phyloP scores from a whole-genome alignment of 2,113 vertebrate species.

The Potamarius usumacintae region DNA sequence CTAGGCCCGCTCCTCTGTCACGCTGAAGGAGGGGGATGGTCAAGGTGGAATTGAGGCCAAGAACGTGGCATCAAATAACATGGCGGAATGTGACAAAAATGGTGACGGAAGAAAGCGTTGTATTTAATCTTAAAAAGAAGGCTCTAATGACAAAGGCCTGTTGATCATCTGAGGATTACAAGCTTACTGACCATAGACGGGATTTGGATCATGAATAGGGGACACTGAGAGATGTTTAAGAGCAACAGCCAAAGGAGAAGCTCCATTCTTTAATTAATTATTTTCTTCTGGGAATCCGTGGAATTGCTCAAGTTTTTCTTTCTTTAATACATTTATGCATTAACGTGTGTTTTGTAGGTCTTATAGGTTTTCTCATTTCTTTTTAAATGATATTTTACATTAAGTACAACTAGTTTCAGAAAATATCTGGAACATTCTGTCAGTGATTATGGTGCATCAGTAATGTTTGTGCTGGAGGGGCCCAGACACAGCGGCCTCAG shows the following conservation, averaged over 20 bases:
- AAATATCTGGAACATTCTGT: slow-evolving; percentile 11
- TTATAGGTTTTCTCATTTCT: background rate
- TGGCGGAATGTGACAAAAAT: slow-evolving; percentile 71
- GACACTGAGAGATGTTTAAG: background rate
- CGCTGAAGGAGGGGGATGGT: slow-evolving; percentile 41
- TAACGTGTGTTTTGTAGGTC: background rate
- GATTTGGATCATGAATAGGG: background rate
- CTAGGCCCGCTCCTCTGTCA: slow-evolving; percentile 51
- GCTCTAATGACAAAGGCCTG: slow-evolving; percentile 62
- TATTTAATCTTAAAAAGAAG: slow-evolving; percentile 59
- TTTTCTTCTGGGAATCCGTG: slow-evolving; percentile 54
- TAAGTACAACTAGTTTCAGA: background rate
- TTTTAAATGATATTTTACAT: background rate
- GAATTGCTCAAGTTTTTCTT: slow-evolving; percentile 33
- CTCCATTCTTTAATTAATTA: slow-evolving; percentile 57
- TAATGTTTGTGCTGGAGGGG: slow-evolving; percentile 33
- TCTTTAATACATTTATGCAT: background rate
- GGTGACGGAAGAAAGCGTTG: slow-evolving; percentile 66
- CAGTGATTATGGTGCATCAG: background rate
- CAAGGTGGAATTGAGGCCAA: slow-evolving; percentile 10
- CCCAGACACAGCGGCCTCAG: slow-evolving; percentile 19
- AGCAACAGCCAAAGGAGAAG: background rate
- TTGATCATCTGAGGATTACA: slow-evolving; percentile 66
- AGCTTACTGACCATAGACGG: slow-evolving; percentile 1
- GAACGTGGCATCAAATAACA: slow-evolving; percentile 68